Percentiles rank a stretch among this genome's conserved stretches.
These are phyloP conservation scores for Strigops habroptila DNA, from an alignment of 2,113 vertebrate species.

Conservation along the genomic window DNA sequence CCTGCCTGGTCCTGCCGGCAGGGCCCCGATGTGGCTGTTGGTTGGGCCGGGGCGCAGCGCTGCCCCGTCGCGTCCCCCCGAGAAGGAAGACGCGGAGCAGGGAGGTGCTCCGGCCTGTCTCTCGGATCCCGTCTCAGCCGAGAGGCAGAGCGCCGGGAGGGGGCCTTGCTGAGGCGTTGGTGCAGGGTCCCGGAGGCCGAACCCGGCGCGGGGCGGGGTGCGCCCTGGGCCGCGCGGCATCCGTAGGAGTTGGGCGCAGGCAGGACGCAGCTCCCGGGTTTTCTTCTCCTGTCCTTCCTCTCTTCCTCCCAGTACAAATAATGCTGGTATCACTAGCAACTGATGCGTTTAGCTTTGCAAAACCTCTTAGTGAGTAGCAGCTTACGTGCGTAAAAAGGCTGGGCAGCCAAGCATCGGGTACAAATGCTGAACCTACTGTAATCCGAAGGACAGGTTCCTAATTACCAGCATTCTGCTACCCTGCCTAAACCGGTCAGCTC, in stretches of 20 bases:
- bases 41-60: neutral
- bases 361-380: neutral
- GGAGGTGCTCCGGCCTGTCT: neutral
- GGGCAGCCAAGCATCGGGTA: neutral
- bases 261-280: neutral
- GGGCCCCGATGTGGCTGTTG: neutral
- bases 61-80: fast-evolving
- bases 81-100: no score
- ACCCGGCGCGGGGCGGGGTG: fast-evolving
- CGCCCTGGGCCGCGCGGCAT: neutral
- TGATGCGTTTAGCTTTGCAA: neutral
- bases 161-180: neutral
- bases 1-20: neutral
- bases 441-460: neutral
- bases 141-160: neutral
- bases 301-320: neutral
- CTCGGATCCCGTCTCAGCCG: fast-evolving
- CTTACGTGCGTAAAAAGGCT: neutral
- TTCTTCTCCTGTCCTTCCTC: no score
- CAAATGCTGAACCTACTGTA: neutral
- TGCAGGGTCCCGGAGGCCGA: neutral
- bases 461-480: neutral
- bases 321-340: neutral
- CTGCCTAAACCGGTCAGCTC: neutral
- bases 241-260: fast-evolving